Base-by-base conservation (phyloP, 2,113 vertebrate genomes). In the Balaeniceps rex region DNA sequence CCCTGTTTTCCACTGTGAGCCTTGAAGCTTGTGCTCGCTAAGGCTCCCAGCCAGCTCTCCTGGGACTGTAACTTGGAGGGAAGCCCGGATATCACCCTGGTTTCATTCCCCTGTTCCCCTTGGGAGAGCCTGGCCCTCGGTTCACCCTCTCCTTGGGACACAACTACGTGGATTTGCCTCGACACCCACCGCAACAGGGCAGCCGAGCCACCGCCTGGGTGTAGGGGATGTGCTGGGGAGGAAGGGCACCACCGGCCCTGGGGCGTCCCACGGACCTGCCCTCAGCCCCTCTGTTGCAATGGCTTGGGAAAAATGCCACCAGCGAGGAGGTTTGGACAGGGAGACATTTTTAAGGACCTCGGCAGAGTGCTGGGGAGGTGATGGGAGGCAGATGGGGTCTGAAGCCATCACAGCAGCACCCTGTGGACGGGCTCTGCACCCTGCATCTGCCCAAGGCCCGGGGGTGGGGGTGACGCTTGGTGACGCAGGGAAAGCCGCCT, bases 181-280 rank as follows among this genome's bases (percentile, higher is more conserved):
- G 0, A 38, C 60, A 57, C 24, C 11, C 34, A 21, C 52, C 38
- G 52, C 42, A 57, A 4, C 2, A 4, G 55, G 29, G 52, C 66
- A 91, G 40, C 1, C 6, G 9, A 57, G 28, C n/a, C 57, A 51
- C 9, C 6, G 1, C 29, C 79, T 76, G 61, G 19, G 44, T 5
- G 5, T 25, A 66, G 47, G 29, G 26, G 21, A 52, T 47, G 49
- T 51, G 46, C 63, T 15, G 17, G n/a, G 23, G 12, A 60, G 22
- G 42, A 36, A 63, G 72, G 40, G 52, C 46, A 65, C 19, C 22
- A 4, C 9, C 1, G 1, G 47, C 34, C 14, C 12, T 16, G 58
- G 60, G 52, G 23, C 26, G 61, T 6, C 54, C 29, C 40, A 28
- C 0, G 0, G 46, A 18, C 11, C 40, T 82, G 90, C 34, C 52